Base-by-base conservation (phyloP, 2,113 vertebrate genomes). In the Beaufortia kweichowensis region DNA sequence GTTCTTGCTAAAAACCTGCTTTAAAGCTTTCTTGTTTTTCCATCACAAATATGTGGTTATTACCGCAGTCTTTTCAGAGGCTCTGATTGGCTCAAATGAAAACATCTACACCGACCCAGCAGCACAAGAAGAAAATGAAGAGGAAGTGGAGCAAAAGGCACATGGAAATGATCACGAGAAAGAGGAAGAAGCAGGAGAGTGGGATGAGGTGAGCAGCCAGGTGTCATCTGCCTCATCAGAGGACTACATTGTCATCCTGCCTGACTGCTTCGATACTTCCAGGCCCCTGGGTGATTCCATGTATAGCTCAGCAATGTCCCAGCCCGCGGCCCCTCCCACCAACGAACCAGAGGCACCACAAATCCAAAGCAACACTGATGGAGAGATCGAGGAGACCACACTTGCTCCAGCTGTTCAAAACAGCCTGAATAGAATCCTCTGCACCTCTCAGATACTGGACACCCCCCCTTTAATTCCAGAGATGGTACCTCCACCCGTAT, bases 251-350 rank as follows among this genome's bases (percentile, higher is more conserved):
- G 94, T 99, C 3, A 92, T 98, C 82, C 92, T 99, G 63, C 97
- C 97, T 0, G 96, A 98, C 87, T 99, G 97, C 89, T 99, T 99
- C 56, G 96, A 99, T 85, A 98, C 94, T 71, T 96, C 92, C 76
- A 94, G 96, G 31, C 96, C 97, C 1, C 88, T 99, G 56, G 94
- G 93, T 14, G 95, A 97, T 81, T 98, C 96, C 75, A 94, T 96
- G 94, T 98, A 97, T 60, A 96, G 94, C 86, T 97, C 97, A 0
- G 94, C 96, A 9, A 91, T 96, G 86, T 97, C 95, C 1, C 94
- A 96, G 86, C 88, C 93, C 3, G 94, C 89, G 50, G 39, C 86
- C 2, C 87, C 86, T 81, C 71, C 86, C 62, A 29, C 46, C 31
- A 46, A 33, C 69, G 74, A 83, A 24, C 59, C 50, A 41, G 72